A percentile compares a stretch with the other conserved stretches of the same genome.
Conservation (phyloP, 2,113 vertebrate species). For the Sigmodon hispidus region DNA sequence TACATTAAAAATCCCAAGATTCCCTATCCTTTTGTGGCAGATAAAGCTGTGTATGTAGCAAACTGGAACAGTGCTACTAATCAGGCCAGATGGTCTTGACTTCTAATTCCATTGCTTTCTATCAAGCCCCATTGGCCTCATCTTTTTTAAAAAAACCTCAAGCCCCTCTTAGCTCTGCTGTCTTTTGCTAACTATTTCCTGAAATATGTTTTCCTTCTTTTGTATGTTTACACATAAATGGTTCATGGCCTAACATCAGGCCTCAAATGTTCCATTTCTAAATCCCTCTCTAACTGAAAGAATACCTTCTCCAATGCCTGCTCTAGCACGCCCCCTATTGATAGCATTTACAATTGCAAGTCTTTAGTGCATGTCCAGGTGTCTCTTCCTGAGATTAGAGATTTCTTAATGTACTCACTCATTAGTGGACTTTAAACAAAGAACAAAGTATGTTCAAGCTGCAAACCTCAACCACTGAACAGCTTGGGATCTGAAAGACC, state of each 20-base stretch:
- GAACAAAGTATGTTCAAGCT: no score
- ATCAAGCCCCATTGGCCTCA: background rate
- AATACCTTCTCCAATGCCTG: no score
- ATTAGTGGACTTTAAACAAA: no score
- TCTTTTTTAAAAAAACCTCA: background rate
- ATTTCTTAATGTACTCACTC: background rate
- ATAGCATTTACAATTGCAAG: background rate
- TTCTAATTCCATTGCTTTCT: background rate
- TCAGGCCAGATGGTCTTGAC: background rate
- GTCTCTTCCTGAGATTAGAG: background rate
- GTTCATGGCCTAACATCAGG: background rate
- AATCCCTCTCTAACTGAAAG: background rate
- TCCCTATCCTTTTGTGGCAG: background rate
- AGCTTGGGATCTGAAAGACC: no score
- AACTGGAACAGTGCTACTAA: background rate
- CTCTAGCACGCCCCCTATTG: background rate
- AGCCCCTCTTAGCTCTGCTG: background rate
- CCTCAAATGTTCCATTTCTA: background rate
- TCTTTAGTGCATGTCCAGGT: background rate
- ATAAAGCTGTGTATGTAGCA: rapidly evolving
- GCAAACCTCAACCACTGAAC: no score
- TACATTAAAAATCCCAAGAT: background rate
- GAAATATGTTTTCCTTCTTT: background rate
- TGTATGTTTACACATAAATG: rapidly evolving
- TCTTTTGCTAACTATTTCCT: no score